Evolutionary conservation across 2,797 vertebrate genomes (phyloP), one percentile per base, ranked within the genome.

Genomic region (Rhyacichthys aspro): DNA sequence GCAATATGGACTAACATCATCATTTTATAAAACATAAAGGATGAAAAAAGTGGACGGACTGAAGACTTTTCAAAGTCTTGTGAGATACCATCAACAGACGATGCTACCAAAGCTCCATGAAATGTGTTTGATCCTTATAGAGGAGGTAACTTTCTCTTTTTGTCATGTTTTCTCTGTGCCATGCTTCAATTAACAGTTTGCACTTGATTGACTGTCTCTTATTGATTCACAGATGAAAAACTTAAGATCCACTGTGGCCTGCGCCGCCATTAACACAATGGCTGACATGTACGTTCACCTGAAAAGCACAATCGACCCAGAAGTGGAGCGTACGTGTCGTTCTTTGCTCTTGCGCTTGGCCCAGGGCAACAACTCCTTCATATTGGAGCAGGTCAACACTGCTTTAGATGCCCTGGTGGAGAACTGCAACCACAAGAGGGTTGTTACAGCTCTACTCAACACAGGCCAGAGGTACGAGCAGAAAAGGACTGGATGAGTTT

Each of bases 21-120:
- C 23, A 6, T 28, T 28, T 28, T 28, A 28, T 28, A 28, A 2
- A 28, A 28, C 7, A 2, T 28, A 28, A 28, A 28, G 23, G 23
- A 86, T 92, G 85, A 93, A 92, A 83, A 94, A 93, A 76, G 89
- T 93, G 0, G 82, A 90, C 41, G 93, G 93, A 8, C 60, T 94
- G 45, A 91, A 88, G 79, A 82, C 76, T 23, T 47, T 94, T 39
- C 82, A 84, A 63, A 85, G 88, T 34, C 86, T 94, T 80, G 89
- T 87, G 70, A 87, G 82, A 67, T 88, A 90, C 66, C 93, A 94
- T 11, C 56, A 70, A 0, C 72, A 88, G n/a, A 0, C 84, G 7
- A 17, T 94, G 82, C 85, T 70, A 32, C 81, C 76, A 48, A 91
- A 89, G 63, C 84, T 94, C 0, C 93, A 92, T 3, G 90, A 93